Percentiles rank a stretch among this genome's conserved stretches.
These are phyloP conservation scores for Pollenia amentaria DNA, from an alignment of 2,888 invertebrate genomes.

Conservation along the genomic window DNA sequence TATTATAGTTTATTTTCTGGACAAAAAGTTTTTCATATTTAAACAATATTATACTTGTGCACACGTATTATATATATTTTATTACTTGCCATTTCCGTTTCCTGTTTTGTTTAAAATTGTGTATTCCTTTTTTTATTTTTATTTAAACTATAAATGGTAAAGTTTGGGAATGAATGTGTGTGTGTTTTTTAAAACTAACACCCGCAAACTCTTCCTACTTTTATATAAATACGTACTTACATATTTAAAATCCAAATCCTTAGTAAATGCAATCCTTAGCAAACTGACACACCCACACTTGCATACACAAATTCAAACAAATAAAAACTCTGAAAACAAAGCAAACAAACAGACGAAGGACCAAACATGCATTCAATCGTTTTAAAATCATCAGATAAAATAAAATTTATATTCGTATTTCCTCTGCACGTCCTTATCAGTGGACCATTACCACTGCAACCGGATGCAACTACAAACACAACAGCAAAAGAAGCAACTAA, in stretches of 20 bases:
- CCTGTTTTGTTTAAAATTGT: conserved; percentile 75
- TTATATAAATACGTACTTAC: conserved; percentile 14
- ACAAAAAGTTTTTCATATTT: not conserved
- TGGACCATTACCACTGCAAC: conserved; percentile 71
- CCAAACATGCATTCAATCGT: conserved; percentile 37
- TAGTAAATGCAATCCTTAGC: conserved; percentile 29
- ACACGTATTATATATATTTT: conserved; percentile 81
- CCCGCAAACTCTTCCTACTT: conserved; percentile 14
- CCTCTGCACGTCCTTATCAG: conserved; percentile 76
- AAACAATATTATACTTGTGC: conserved; percentile 27
- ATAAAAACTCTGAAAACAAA: conserved; percentile 36
- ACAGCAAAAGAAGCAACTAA: conserved; percentile 16
- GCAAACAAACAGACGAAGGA: conserved; percentile 7
- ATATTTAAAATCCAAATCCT: conserved; percentile 46
- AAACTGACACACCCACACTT: conserved; percentile 1
- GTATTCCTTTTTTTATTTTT: not conserved
- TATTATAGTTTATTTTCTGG: too few species aligned
- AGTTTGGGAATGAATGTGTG: not conserved
- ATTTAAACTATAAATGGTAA: too few species aligned
- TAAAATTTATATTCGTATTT: conserved; percentile 83
- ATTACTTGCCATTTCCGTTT: conserved; percentile 83
- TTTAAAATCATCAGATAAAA: conserved; percentile 81
- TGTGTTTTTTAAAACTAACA: conserved; percentile 16
- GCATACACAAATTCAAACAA: conserved; percentile 23
- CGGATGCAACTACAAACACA: conserved; percentile 65